Evolutionary conservation across 2,888 invertebrate species (phyloP), one percentile per base, ranked within the genome.

Genomic region (Deilephila porcellus): DNA sequence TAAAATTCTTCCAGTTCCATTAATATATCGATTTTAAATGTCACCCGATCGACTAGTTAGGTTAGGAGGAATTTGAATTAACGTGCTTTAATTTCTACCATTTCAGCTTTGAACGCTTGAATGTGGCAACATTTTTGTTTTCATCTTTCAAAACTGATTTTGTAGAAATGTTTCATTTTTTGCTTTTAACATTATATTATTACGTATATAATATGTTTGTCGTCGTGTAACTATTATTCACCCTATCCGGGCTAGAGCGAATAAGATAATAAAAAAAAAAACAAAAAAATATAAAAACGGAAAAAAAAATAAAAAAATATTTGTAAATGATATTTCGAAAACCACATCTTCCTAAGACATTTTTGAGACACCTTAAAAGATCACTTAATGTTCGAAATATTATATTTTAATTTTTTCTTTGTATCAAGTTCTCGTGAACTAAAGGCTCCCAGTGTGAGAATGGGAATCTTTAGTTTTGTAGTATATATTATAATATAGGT

Each of bases 211-310:
- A 85, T 80, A 79, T 83, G 82, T 89, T 87, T 88, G 93, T 94
- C 93, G 94, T 93, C 93, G 93, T 93, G 93, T 91, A 82, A 81
- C 81, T 83, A 87, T 90, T 52, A 67, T 86, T 87, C 85, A 82
- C 90, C 91, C 91, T 79, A 86, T 91, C 92, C 91, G 93, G 93
- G 92, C 82, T 89, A 90, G 93, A 89, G 90, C 88, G 80, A 25
- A 86, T 86, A 88, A 88, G 88, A 85, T 79, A 79, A 71, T 70
- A 74, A 83, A 86, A 82, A 76, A 74, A 37, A 76, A 82, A 81
- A 83, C 85, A 76, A 80, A 80, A 80, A 83, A 80, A 85, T 86
- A 85, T 14, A 81, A 81, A 79, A 81, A 71, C 6, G 14, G 29
- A 17, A 60, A 37, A 60, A 67, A 73, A 60, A 19, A n/a, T 45